Evolutionary conservation across 1,140 invertebrate genomes (phyloP).

Genomic region (Drosophila guanche): DNA sequence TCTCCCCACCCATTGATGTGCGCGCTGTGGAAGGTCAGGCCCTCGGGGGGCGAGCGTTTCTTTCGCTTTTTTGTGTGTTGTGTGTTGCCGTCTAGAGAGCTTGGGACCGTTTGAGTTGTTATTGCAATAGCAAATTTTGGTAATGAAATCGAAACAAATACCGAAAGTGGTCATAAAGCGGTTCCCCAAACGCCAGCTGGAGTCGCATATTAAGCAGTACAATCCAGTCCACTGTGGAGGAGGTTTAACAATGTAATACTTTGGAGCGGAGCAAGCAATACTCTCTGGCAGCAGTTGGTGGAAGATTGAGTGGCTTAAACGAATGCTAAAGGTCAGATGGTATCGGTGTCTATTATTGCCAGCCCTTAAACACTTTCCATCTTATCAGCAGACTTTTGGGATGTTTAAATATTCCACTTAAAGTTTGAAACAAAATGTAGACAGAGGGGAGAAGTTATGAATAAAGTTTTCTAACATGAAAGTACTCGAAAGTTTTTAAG

Average conservation of each 20-base stretch:
- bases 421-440: too few relatives aligned
- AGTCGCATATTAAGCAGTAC: slow-evolving; percentile 3
- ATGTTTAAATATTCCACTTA: too few relatives aligned
- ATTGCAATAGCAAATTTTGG: slow-evolving; percentile 64
- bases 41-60: slow-evolving; percentile 28
- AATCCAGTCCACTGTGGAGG: neutral
- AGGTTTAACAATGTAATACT: neutral
- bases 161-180: slow-evolving; percentile 32
- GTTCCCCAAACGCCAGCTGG: slow-evolving; percentile 17
- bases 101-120: slow-evolving; percentile 53
- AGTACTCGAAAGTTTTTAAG: too few relatives aligned
- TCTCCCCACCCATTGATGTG: slow-evolving; percentile 16
- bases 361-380: too few relatives aligned
- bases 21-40: slow-evolving; percentile 52
- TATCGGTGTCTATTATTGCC: too few relatives aligned
- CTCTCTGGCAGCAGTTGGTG: too few relatives aligned
- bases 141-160: slow-evolving; percentile 58
- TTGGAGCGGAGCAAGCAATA: neutral
- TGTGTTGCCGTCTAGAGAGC: neutral
- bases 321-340: too few relatives aligned
- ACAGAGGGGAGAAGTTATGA: too few relatives aligned
- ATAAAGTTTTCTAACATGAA: too few relatives aligned
- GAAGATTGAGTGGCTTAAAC: too few relatives aligned
- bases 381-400: too few relatives aligned
- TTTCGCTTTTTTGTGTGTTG: slow-evolving; percentile 7